Evolutionary conservation across 2,113 vertebrate species (phyloP), one percentile per base, ranked within the genome.

Genomic region (Bubalus kerabau): DNA sequence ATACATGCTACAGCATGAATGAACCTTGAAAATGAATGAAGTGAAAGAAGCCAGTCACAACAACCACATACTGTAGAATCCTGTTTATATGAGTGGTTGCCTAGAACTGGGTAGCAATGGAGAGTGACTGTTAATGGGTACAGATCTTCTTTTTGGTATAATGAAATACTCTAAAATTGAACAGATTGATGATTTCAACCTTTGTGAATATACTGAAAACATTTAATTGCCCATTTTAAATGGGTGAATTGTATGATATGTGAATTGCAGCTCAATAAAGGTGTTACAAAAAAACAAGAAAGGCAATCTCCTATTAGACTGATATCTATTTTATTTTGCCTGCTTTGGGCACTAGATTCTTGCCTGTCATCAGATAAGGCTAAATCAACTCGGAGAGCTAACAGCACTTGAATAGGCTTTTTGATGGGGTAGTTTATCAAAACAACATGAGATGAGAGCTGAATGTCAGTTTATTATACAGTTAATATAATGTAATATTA

Each of bases 101-200:
- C 32, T 82, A 40, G 21, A 30, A 17, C 59, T 91, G 43, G 36
- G 48, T 54, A 59, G 28, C 60, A 90, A 52, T 71, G 86, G 30
- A 57, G 6, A 87, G 7, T 28, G 24, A 60, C 15, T 24, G 52
- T 21, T 85, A 67, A 40, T 81, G 50, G 48, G 48, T 36, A 91
- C 23, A 46, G 48, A 87, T 54, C 87, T 96, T 88, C 26, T 95
- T 94, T 84, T 3, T 17, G 76, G n/a, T 32, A 23, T 85, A 52
- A 80, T 62, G 46, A 97, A 93, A 60, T 81, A 95, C 81, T 71
- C 86, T 93, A 52, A 74, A 84, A 80, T 64, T 36, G 30, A 59
- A 78, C 52, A 12, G 9, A 46, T 81, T 60, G 50, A 95, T 96
- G 60, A 95, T 95, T 80, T 88, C 64, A 91, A 95, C 83, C 24